These are phyloP conservation scores for Plusia festucae DNA, from an alignment of 2,888 invertebrate species.

Conservation along the genomic window DNA sequence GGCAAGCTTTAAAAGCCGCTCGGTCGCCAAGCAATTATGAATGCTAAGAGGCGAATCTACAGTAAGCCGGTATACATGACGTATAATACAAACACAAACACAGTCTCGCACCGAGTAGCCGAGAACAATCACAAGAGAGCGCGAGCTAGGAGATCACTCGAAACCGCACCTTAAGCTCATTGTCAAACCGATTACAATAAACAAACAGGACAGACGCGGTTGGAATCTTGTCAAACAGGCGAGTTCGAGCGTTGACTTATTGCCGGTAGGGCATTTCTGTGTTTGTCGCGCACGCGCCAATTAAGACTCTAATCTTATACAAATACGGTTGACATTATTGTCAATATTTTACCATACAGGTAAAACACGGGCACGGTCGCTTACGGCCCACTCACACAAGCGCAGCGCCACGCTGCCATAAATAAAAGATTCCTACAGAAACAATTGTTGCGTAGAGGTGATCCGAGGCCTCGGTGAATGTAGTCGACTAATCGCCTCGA, in stretches of 20 bases:
- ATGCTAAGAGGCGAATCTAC: constrained; percentile 88
- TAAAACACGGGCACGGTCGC: constrained; percentile 86
- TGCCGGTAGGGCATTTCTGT: constrained; percentile 88
- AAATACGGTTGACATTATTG: constrained; percentile 62
- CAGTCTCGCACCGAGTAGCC: constrained; percentile 80
- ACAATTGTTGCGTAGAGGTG: constrained; percentile 89
- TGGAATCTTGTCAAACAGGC: constrained; percentile 90
- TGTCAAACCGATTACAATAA: constrained; percentile 90
- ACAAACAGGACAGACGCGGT: constrained; percentile 89
- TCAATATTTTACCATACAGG: constrained; percentile 71
- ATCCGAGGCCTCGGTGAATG: constrained; percentile 87
- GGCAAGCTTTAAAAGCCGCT: constrained; percentile 80
- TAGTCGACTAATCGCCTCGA: constrained; percentile 86
- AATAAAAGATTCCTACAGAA: constrained; percentile 90
- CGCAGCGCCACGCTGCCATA: constrained; percentile 82
- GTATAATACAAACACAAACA: constrained; percentile 88
- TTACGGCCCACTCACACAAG: constrained; percentile 81
- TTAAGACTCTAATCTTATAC: constrained; percentile 58
- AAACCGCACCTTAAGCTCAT: constrained; percentile 90
- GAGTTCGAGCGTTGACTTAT: constrained; percentile 89
- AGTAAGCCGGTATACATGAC: constrained; percentile 87
- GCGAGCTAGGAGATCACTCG: constrained; percentile 85
- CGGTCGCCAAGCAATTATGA: constrained; percentile 86
- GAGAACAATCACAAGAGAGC: constrained; percentile 84
- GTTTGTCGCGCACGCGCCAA: constrained; percentile 58